These are phyloP conservation scores for Acholoe squamosa DNA, from an alignment of 2,888 invertebrate species.

Conservation along the genomic window DNA sequence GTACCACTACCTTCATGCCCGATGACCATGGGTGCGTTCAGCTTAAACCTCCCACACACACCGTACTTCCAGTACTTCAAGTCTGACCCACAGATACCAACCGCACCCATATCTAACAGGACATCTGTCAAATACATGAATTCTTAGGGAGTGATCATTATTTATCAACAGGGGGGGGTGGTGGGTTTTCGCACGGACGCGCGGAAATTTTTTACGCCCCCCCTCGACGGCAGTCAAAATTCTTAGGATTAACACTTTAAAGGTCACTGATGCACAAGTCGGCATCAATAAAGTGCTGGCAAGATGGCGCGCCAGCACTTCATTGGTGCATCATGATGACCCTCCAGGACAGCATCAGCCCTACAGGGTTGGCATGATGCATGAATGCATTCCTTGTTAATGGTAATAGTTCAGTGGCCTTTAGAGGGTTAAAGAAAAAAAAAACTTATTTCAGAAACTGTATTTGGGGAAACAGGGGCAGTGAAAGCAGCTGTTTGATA, in stretches of 20 bases:
- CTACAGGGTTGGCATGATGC: too few relatives aligned
- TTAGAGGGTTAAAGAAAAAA: not conserved
- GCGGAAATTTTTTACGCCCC: too few relatives aligned
- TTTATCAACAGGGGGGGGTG: too few relatives aligned
- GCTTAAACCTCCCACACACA: conserved; percentile 73
- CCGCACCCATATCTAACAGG: conserved; percentile 63
- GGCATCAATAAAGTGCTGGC: too few relatives aligned
- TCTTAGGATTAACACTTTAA: too few relatives aligned
- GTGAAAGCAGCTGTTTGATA: not conserved
- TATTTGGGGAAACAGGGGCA: not conserved
- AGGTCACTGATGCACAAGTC: too few relatives aligned
- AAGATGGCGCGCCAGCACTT: too few relatives aligned
- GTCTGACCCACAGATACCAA: conserved; percentile 76
- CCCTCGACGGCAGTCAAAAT: too few relatives aligned
- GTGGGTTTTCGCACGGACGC: too few relatives aligned
- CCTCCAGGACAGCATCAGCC: too few relatives aligned
- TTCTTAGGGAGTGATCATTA: too few relatives aligned
- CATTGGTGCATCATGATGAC: too few relatives aligned
- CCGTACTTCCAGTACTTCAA: conserved; percentile 77
- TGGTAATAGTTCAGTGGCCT: not conserved
- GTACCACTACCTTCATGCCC: conserved; percentile 78
- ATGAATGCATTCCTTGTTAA: not conserved
- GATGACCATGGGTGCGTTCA: conserved; percentile 75
- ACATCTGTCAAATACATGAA: conserved; percentile 63
- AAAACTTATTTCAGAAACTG: not conserved